phyloP scores from a whole-genome alignment of 2,797 vertebrate genomes.

The Myripristis murdjan region DNA sequence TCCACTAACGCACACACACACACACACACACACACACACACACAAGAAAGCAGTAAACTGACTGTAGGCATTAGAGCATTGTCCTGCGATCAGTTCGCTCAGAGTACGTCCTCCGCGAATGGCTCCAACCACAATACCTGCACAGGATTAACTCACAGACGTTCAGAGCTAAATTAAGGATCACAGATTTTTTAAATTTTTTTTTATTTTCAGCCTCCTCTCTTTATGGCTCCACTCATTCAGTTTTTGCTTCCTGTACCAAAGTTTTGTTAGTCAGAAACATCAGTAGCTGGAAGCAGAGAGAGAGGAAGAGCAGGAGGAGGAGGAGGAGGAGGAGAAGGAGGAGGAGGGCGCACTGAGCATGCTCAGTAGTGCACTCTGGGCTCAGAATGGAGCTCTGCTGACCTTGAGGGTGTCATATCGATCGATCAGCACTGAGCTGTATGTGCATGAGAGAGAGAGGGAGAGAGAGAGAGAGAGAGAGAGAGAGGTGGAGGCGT shows the following conservation, averaged over 20 bases:
- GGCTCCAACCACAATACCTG: background rate
- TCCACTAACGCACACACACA: background rate
- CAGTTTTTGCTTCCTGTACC: constrained; percentile 21
- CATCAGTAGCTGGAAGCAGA: constrained; percentile 38
- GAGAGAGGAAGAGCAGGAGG: constrained; percentile 14
- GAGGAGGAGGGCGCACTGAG: constrained; percentile 47
- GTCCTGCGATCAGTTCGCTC: no score
- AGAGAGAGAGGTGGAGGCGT: constrained; percentile 52
- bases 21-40: constrained; percentile 1
- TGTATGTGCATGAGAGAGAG: constrained; percentile 36
- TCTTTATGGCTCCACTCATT: constrained; percentile 30
- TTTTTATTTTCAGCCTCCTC: constrained; percentile 16
- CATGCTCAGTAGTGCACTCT: constrained; percentile 65
- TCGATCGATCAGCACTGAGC: constrained; percentile 82
- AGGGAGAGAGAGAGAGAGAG: constrained; percentile 18
- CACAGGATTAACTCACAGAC: background rate
- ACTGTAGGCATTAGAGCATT: background rate
- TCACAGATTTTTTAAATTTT: constrained; percentile 15
- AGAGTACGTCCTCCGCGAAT: background rate
- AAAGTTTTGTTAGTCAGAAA: constrained; percentile 39
- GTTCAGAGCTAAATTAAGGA: constrained; percentile 7
- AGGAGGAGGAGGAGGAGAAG: constrained; percentile 16
- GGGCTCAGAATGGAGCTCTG: constrained; percentile 70
- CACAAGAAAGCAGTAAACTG: background rate
- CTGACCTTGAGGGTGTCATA: constrained; percentile 93